phyloP scores from a whole-genome alignment of 2,113 vertebrate species.

The Burhinus bistriatus region DNA sequence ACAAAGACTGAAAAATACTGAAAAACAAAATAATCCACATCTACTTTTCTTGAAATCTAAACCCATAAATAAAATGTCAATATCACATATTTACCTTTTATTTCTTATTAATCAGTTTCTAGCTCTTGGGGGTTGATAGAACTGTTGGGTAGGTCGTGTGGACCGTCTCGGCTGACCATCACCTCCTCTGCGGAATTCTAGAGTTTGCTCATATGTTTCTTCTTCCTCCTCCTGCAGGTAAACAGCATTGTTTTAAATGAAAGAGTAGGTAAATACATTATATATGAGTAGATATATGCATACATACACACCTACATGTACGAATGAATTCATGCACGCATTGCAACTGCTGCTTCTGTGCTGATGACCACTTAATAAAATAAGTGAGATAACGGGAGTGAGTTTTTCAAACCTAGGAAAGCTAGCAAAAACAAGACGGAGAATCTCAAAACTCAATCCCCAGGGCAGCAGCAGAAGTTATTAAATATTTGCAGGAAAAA shows the following conservation, averaged over 20 bases:
- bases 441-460: background rate
- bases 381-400: background rate
- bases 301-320: background rate
- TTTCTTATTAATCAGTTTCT: conserved; percentile 81
- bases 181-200: conserved; percentile 93
- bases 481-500: background rate
- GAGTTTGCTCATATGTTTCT: conserved; percentile 89
- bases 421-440: background rate
- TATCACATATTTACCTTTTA: conserved; percentile 57
- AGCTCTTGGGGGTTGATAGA: conserved; percentile 95
- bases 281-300: background rate
- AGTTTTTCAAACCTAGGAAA: background rate
- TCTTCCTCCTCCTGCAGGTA: conserved; percentile 91
- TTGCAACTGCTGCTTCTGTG: background rate
- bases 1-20: background rate
- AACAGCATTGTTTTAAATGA: conserved; percentile 65
- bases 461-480: background rate
- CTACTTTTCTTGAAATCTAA: background rate
- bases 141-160: conserved; percentile 92
- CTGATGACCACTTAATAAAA: background rate
- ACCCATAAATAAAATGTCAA: background rate
- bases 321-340: background rate
- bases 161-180: conserved; percentile 91
- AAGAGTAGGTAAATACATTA: background rate
- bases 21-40: background rate